These are phyloP conservation scores for Neoascia interrupta DNA, from an alignment of 2,888 invertebrate genomes.

Conservation along the genomic window DNA sequence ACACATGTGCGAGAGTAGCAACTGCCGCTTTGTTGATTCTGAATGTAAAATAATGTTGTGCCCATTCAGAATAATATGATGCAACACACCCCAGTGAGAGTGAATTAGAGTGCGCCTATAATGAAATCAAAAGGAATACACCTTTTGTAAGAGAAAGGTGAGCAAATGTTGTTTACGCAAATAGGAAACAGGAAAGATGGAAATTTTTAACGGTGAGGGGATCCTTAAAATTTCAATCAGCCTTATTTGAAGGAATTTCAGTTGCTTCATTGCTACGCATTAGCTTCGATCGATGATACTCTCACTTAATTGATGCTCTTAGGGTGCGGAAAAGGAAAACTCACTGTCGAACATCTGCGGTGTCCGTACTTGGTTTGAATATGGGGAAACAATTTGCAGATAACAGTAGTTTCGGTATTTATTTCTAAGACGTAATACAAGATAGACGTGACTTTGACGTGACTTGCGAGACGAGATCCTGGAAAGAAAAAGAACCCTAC, in stretches of 20 bases:
- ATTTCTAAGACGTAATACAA: no score
- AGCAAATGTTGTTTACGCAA: slow-evolving; percentile 44
- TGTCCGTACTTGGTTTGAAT: no score
- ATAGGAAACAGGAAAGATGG: slow-evolving; percentile 13
- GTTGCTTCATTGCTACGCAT: background rate
- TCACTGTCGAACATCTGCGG: slow-evolving; percentile 17
- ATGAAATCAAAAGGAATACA: slow-evolving; percentile 61
- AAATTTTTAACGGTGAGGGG: slow-evolving; percentile 39
- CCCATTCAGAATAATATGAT: slow-evolving; percentile 31
- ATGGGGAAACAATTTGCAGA: no score
- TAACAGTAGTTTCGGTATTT: no score
- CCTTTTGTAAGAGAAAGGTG: slow-evolving; percentile 37
- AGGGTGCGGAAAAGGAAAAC: background rate
- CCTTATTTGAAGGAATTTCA: background rate
- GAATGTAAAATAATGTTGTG: slow-evolving; percentile 22
- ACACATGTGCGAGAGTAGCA: slow-evolving; percentile 19
- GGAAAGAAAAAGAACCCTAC: no score
- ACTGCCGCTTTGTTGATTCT: slow-evolving; percentile 46
- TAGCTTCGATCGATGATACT: slow-evolving; percentile 5
- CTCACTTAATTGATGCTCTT: slow-evolving; percentile 1
- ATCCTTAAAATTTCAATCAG: slow-evolving; percentile 3
- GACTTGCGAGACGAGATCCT: no score
- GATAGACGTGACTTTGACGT: no score
- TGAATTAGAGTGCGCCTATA: slow-evolving; percentile 49
- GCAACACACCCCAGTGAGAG: slow-evolving; percentile 46